Percentiles rank a stretch among this genome's conserved stretches.
phyloP scores from a whole-genome alignment of 2,113 vertebrate genomes.

The Rostratula benghalensis region DNA sequence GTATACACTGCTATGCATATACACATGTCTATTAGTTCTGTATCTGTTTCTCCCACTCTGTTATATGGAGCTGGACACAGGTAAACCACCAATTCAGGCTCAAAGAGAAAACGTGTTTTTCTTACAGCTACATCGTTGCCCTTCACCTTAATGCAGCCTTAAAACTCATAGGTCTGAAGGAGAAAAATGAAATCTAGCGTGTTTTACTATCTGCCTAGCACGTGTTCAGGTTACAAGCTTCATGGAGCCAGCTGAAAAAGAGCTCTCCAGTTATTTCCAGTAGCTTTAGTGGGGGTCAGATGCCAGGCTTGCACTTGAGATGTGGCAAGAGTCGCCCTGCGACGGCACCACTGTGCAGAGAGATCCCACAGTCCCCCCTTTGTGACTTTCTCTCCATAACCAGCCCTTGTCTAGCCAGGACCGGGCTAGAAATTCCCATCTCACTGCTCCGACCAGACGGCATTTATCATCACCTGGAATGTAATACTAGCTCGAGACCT shows the following conservation, averaged over 20 bases:
- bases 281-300: background rate
- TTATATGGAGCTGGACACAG: background rate
- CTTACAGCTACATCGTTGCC: slow-evolving; percentile 20
- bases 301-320: background rate
- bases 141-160: slow-evolving; percentile 55
- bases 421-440: slow-evolving; percentile 51
- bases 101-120: slow-evolving; percentile 30
- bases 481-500: slow-evolving; percentile 37
- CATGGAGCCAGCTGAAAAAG: slow-evolving; percentile 32
- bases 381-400: slow-evolving; percentile 47
- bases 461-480: slow-evolving; percentile 66
- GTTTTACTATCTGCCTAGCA: slow-evolving; percentile 7
- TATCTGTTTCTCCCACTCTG: background rate
- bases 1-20: background rate
- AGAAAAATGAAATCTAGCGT: slow-evolving; percentile 40
- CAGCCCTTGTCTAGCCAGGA: slow-evolving; percentile 59
- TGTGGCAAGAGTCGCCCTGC: background rate
- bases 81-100: background rate
- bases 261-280: slow-evolving; percentile 54
- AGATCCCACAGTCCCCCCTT: background rate
- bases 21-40: background rate
- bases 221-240: slow-evolving; percentile 15
- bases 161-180: slow-evolving; percentile 47
- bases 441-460: slow-evolving; percentile 5
- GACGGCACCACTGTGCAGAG: background rate